These are phyloP conservation scores for Nymphalis c-album DNA, from an alignment of 2,888 invertebrate genomes.

Conservation along the genomic window DNA sequence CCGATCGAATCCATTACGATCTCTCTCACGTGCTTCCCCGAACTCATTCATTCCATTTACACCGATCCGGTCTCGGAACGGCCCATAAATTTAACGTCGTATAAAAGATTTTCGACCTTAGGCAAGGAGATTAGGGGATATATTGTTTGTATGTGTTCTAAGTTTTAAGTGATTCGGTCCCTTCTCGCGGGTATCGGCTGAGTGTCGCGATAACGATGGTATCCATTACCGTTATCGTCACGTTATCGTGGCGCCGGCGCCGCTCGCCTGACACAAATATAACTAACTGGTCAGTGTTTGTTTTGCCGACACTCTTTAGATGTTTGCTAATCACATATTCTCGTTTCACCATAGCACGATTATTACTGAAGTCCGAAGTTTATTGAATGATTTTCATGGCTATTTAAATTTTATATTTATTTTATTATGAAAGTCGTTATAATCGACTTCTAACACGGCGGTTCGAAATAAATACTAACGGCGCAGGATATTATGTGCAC, in stretches of 20 bases:
- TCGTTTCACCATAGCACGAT: not conserved
- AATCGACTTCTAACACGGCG: too few species aligned
- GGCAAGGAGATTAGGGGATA: conserved; percentile 31
- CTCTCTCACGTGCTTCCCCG: conserved; percentile 70
- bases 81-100: conserved; percentile 35
- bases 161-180: conserved; percentile 46
- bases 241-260: conserved; percentile 77
- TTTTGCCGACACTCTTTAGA: conserved; percentile 54
- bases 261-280: conserved; percentile 56
- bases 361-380: not conserved
- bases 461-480: too few species aligned
- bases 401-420: too few species aligned
- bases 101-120: conserved; percentile 53
- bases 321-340: conserved; percentile 26
- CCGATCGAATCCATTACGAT: conserved; percentile 64
- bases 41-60: conserved; percentile 72
- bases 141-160: conserved; percentile 32
- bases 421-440: too few species aligned
- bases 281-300: conserved; percentile 61
- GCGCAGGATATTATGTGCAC: too few species aligned
- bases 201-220: conserved; percentile 66
- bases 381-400: not conserved
- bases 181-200: conserved; percentile 53
- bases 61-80: conserved; percentile 42
- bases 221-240: conserved; percentile 77